Percentiles rank a stretch among this genome's conserved stretches.
Evolutionary conservation across 2,797 vertebrate genomes (phyloP).

Genomic region (Rhinogobio ventralis): DNA sequence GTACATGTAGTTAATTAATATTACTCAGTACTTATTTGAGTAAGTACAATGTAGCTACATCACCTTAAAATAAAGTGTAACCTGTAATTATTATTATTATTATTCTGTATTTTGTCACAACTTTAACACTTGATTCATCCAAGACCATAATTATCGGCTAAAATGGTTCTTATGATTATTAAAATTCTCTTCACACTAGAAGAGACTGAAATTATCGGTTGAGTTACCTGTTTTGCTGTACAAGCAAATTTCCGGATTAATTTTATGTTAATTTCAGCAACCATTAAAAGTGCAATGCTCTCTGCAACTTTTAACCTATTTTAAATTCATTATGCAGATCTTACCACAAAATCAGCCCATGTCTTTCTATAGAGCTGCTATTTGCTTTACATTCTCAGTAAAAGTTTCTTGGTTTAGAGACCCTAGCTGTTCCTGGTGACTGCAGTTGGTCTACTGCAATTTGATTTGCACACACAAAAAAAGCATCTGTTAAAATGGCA

Average conservation of each 20-base stretch:
- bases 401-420: not conserved
- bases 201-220: not conserved
- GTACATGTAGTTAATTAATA: too few relatives aligned
- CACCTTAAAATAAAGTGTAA: too few relatives aligned
- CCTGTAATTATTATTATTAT: too few relatives aligned
- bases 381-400: not conserved
- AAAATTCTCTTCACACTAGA: not conserved
- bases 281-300: not conserved
- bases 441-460: constrained; percentile 18
- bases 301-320: not conserved
- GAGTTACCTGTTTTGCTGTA: not conserved
- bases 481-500: constrained; percentile 45
- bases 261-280: not conserved
- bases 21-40: too few relatives aligned
- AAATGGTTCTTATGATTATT: not conserved
- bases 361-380: not conserved
- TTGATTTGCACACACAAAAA: constrained; percentile 28
- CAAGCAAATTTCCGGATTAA: not conserved
- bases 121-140: too few relatives aligned
- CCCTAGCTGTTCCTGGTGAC: not conserved
- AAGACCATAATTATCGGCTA: not conserved
- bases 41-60: too few relatives aligned
- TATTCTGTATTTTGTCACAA: too few relatives aligned
- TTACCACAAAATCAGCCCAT: too few relatives aligned
- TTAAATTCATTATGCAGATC: not conserved